These are phyloP conservation scores for Zelostemma sp. DNA, from an alignment of 1,140 invertebrate species.

Conservation along the genomic window DNA sequence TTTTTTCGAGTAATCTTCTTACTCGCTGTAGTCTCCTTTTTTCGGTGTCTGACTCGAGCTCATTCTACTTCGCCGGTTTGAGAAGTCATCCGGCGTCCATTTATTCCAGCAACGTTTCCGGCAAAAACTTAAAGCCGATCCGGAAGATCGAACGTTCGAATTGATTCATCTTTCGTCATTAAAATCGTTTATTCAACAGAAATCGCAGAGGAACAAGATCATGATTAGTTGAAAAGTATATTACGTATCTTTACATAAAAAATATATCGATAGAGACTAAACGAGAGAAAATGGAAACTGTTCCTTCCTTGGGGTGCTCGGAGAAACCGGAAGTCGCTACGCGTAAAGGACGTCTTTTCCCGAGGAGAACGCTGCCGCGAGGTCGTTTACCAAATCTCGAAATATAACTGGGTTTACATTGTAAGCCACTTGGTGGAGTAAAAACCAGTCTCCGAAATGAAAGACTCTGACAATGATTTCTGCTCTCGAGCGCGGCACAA, in stretches of 20 bases:
- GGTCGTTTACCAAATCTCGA: slow-evolving; percentile 58
- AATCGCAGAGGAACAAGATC: too few species aligned
- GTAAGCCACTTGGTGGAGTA: slow-evolving; percentile 60
- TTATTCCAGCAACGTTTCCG: slow-evolving; percentile 5
- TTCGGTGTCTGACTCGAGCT: slow-evolving; percentile 3
- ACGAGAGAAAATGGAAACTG: neutral
- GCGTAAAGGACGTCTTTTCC: slow-evolving; percentile 16
- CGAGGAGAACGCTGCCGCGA: slow-evolving; percentile 43
- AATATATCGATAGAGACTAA: too few species aligned
- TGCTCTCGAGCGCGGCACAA: slow-evolving; percentile 42
- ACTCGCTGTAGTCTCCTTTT: slow-evolving; percentile 4
- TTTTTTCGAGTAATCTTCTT: slow-evolving; percentile 1
- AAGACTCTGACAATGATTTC: slow-evolving; percentile 44
- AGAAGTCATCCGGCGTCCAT: slow-evolving; percentile 29
- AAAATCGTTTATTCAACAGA: too few species aligned
- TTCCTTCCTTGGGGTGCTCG: too few species aligned
- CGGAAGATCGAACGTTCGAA: slow-evolving; percentile 20
- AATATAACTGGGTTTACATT: slow-evolving; percentile 64
- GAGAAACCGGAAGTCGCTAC: neutral
- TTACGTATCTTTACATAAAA: too few species aligned
- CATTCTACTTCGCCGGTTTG: slow-evolving; percentile 8
- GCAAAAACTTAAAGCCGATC: slow-evolving; percentile 14
- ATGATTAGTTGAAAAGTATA: too few species aligned
- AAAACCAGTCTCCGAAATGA: slow-evolving; percentile 67
- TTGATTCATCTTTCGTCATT: neutral